Evolutionary conservation across 1,140 invertebrate species (phyloP), one percentile per base, ranked within the genome.

Genomic region (Papilio xuthus): DNA sequence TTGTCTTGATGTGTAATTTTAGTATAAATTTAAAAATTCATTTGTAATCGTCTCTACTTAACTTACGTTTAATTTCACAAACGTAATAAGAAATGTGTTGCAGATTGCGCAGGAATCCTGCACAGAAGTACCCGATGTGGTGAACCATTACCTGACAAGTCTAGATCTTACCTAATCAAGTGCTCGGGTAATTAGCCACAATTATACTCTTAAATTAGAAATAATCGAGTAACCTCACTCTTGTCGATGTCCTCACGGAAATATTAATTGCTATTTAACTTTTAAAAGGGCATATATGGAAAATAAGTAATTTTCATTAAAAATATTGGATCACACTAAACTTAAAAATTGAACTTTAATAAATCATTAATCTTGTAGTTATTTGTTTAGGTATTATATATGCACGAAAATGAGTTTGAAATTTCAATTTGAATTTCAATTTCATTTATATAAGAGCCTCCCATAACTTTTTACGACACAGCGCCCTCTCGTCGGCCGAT

Each of bases 391-490:
- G 7, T 7, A 56, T 32, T 37, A 37, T 4, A 37, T 37, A 37
- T 37, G 69, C 18, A 50, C 12, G 20, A 44, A 72, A 44, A 26
- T 72, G 18, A 72, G 56, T 75, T n/a, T 73, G 26, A 74, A 82
- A 78, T 79, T 44, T 42, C 74, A 80, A 85, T 84, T 86, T 63
- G 78, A 84, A 81, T 78, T n/a, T 79, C 84, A 82, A 83, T 83
- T 82, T 80, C 79, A 84, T 82, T 80, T 50, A 74, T 77, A 83
- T 81, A 79, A 83, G 84, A 76, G 79, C 84, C 70, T 13, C 77
- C 73, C 53, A 83, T 90, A 82, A 87, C 81, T 84, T 88, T 90
- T 92, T 86, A 90, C 83, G 83, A 86, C 67, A 67, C 67, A 41
- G 82, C 77, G 83, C 78, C 85, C 69, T 80, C 60, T 53, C 42